A percentile compares a stretch with the other conserved stretches of the same genome.
Evolutionary conservation across 2,888 invertebrate species (phyloP).

Genomic region (Osmoderma eremita): DNA sequence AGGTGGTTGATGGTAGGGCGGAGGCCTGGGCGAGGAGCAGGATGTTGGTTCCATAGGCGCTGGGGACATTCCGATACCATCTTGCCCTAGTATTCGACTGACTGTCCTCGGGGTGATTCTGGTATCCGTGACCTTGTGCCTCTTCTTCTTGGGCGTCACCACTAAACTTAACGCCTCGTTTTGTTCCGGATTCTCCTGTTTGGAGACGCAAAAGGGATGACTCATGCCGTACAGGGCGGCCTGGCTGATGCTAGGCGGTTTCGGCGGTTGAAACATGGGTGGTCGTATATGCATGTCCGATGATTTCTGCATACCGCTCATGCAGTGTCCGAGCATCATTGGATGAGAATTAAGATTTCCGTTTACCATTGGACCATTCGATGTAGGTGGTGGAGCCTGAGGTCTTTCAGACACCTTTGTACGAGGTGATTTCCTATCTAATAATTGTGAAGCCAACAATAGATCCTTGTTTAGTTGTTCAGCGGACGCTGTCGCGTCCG

Average conservation of each 20-base stretch:
- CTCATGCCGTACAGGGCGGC: slow-evolving; percentile 72
- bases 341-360: slow-evolving; percentile 66
- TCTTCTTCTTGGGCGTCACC: slow-evolving; percentile 94
- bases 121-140: slow-evolving; percentile 97
- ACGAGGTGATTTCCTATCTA: slow-evolving; percentile 86
- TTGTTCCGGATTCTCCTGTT: slow-evolving; percentile 79
- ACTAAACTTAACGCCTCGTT: slow-evolving; percentile 95
- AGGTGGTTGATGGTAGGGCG: slow-evolving; percentile 79
- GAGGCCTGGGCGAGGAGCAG: slow-evolving; percentile 69
- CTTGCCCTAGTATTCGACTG: slow-evolving; percentile 83
- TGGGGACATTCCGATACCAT: slow-evolving; percentile 78
- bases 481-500: slow-evolving; percentile 82
- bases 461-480: slow-evolving; percentile 88
- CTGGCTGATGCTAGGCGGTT: slow-evolving; percentile 72
- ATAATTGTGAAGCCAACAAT: slow-evolving; percentile 80
- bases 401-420: slow-evolving; percentile 76
- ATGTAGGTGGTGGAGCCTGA: slow-evolving; percentile 55
- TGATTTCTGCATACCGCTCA: slow-evolving; percentile 59
- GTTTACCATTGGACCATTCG: slow-evolving; percentile 66
- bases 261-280: slow-evolving; percentile 87
- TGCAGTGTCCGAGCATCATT: slow-evolving; percentile 64
- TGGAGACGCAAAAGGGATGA: slow-evolving; percentile 70
- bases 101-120: slow-evolving; percentile 91
- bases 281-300: slow-evolving; percentile 72
- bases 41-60: slow-evolving; percentile 70